A percentile compares a stretch with the other conserved stretches of the same genome.
These are phyloP conservation scores for Andricus grossulariae DNA, from an alignment of 1,140 invertebrate genomes.

Conservation along the genomic window DNA sequence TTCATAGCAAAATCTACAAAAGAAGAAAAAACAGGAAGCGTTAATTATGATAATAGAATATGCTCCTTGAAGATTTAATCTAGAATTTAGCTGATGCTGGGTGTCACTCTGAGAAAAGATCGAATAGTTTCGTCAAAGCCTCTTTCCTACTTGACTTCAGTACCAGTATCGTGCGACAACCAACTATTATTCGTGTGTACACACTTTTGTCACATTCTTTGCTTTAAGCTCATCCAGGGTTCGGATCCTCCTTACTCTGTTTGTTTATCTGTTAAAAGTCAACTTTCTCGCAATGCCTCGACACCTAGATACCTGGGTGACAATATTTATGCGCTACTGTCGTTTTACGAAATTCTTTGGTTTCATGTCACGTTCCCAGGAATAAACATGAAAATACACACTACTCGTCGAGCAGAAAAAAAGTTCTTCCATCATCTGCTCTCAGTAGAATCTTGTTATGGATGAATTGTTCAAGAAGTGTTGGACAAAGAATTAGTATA, in stretches of 20 bases:
- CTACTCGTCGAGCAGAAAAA: background rate
- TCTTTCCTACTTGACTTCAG: background rate
- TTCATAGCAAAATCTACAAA: background rate
- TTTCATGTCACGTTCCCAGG: background rate
- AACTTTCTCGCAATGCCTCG: constrained; percentile 20
- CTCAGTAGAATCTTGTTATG: too few species aligned
- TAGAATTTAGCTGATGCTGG: constrained; percentile 2
- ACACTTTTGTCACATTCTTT: constrained; percentile 28
- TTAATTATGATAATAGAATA: constrained; percentile 19
- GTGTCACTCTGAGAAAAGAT: constrained; percentile 17
- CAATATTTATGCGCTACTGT: constrained; percentile 29
- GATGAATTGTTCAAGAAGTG: too few species aligned
- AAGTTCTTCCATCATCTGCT: background rate
- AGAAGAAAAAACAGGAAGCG: background rate
- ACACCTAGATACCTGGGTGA: constrained; percentile 26
- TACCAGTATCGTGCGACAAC: background rate
- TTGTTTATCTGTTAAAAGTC: constrained; percentile 28
- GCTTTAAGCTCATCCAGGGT: constrained; percentile 5
- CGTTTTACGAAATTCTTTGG: constrained; percentile 22
- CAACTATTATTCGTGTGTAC: constrained; percentile 25
- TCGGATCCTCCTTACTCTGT: background rate
- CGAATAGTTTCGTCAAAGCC: background rate
- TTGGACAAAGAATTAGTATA: too few species aligned
- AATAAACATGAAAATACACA: constrained; percentile 5
- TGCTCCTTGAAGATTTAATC: constrained; percentile 7